Base-by-base conservation (phyloP, 2,113 vertebrate species). In the Phylloscopus whistleri region DNA sequence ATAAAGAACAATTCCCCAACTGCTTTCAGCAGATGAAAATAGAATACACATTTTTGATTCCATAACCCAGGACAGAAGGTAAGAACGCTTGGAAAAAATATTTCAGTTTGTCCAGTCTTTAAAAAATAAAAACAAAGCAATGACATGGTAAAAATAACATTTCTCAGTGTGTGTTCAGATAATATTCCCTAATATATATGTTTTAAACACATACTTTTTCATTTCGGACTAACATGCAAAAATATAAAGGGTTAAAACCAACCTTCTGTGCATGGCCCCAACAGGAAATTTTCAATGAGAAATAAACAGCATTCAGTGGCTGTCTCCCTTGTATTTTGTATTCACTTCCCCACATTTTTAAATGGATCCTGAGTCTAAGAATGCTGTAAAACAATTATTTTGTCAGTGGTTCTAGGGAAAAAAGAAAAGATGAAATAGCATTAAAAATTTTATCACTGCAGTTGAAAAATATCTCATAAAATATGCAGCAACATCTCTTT, bases 381-480 rank as follows among this genome's bases (percentile, higher is more conserved):
- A 33, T 4, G 3, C 43, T 93, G 52, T 92, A 78, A 90, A 93
- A 90, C 80, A 81, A 86, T 80, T 92, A 90, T 48, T 85, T 58
- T 83, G 56, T 92, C 79, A 90, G 68, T 90, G 11, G 18, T 70
- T 90, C 39, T 81, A 58, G 21, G 33, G 6, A 37, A 2, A 4
- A 12, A 56, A 16, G 51, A 69, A 63, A 53, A 56, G 27, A 95
- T 56, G 13, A 88, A 79, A 74, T 63, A 70, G 6, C 55, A 75
- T 91, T 96, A 86, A 90, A 92, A 94, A 58, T 94, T 88, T 92
- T 88, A 94, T 86, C 5, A 1, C 48, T 84, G 20, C 17, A 49
- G 48, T 74, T 95, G 85, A 94, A 85, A 94, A 84, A 77, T 48
- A n/a, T 31, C 67, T 93, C 85, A 95, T 94, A 68, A 96, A 96